Percentiles rank a stretch among this genome's conserved stretches.
phyloP scores from a whole-genome alignment of 2,797 vertebrate species.

The Sphenopsis melanotis region DNA sequence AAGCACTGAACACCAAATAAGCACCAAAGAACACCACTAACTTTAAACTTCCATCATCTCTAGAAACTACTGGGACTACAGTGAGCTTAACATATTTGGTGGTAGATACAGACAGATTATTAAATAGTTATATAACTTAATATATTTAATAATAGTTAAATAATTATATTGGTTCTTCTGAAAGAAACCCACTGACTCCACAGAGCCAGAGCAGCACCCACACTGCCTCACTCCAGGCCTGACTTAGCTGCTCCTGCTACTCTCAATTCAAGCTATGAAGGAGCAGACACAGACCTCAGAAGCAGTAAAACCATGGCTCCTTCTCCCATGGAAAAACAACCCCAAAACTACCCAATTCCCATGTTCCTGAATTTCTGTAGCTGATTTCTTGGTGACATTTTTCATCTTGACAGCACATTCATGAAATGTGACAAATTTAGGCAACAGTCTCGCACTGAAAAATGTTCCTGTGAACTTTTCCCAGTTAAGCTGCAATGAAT shows the following conservation, averaged over 20 bases:
- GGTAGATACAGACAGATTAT: not conserved
- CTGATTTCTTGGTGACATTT: constrained; percentile 43
- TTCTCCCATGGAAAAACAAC: not conserved
- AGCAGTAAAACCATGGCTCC: not conserved
- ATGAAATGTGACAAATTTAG: constrained; percentile 42
- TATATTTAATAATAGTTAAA: not conserved
- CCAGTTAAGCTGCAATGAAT: constrained; percentile 54
- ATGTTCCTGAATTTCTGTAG: constrained; percentile 19
- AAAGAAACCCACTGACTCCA: not conserved
- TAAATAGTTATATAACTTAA: not conserved
- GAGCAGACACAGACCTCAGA: not conserved
- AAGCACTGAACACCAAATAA: not conserved
- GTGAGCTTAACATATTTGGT: not conserved
- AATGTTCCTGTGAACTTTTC: constrained; percentile 48
- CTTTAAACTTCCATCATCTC: not conserved
- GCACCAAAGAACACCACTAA: not conserved
- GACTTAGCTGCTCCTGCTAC: not conserved
- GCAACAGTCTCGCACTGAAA: constrained; percentile 34
- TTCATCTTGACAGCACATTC: constrained; percentile 61
- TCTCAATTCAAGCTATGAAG: not conserved
- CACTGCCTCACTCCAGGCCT: not conserved
- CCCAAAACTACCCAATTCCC: not conserved
- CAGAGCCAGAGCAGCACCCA: not conserved
- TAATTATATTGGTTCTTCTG: not conserved
- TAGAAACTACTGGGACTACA: not conserved